Evolutionary conservation across 2,797 vertebrate genomes (phyloP).

Genomic region (Siniperca obscura): DNA sequence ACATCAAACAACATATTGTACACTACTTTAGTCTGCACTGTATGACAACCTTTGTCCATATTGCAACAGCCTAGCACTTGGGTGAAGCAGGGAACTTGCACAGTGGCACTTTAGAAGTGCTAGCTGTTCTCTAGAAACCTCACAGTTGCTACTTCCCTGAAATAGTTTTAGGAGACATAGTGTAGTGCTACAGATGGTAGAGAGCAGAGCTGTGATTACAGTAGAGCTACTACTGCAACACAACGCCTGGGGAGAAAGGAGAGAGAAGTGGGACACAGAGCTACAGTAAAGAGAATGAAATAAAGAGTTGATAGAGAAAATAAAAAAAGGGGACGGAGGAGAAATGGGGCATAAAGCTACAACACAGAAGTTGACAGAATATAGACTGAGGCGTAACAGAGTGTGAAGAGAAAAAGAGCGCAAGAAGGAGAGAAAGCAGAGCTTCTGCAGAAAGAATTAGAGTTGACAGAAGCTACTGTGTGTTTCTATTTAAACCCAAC

Average conservation of each 20-base stretch:
- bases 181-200: conserved; percentile 14
- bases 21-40: background rate
- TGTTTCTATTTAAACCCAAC: conserved; percentile 15
- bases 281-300: conserved; percentile 28
- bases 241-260: conserved; percentile 24
- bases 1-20: background rate
- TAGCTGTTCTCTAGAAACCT: background rate
- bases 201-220: conserved; percentile 58
- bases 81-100: background rate
- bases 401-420: conserved; percentile 1
- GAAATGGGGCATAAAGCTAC: conserved; percentile 9
- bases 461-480: background rate
- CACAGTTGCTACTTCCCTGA: background rate
- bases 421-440: background rate
- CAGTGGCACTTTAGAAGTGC: background rate
- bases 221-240: conserved; percentile 32
- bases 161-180: background rate
- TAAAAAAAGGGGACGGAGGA: background rate
- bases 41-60: background rate
- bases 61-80: background rate
- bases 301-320: conserved; percentile 32
- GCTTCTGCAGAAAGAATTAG: background rate
- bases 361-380: background rate
- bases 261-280: conserved; percentile 36
- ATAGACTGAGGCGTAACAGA: conserved; percentile 1